Base-by-base conservation (phyloP, 2,888 invertebrate species). In the Drosophila aldrichi region DNA sequence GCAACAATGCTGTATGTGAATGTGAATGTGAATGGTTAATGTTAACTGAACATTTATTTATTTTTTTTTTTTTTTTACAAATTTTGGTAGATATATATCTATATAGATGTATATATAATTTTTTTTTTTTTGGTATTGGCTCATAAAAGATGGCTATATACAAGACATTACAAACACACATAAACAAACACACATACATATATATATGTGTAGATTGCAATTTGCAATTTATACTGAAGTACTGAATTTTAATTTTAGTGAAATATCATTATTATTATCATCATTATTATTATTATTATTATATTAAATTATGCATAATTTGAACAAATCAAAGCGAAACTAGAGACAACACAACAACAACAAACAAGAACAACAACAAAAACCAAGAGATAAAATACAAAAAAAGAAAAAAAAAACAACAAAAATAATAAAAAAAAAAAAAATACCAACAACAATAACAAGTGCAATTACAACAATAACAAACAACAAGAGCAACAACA, bases 31-130 rank as follows among this genome's bases (percentile, higher is more conserved):
- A 75, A 71, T 63, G 65, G 69, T 67, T 63, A 64, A 34, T 77
- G 76, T 69, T 60, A 74, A 68, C 64, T 69, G 64, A 68, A 77
- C 69, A 79, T 69, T 82, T 67, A 85, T 82, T 82, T 72, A 76
- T 69, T 46, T 61, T 69, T 61, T 60, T n/a, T 38, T 40, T 40
- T 41, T 44, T 46, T 57, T 16, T 72, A 60, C 61, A 51, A 51
- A 22, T 22, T 32, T 62, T 41, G 25, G 9, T 29, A 48, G n/a
- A 20, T 14, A 10, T n/a, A 38, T 40, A 4, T 40, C 1, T 8
- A 29, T 44, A 20, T 46, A 6, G 18, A 40, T 52, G 59, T 57
- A 58, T 57, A 57, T 38, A 18, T 29, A 41, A 29, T 22, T 22
- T 16, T 22, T 20, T 22, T 14, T 25, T n/a, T 22, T 40, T 54